These are phyloP conservation scores for Hylia prasina DNA, from an alignment of 2,113 vertebrate genomes.

Conservation along the genomic window DNA sequence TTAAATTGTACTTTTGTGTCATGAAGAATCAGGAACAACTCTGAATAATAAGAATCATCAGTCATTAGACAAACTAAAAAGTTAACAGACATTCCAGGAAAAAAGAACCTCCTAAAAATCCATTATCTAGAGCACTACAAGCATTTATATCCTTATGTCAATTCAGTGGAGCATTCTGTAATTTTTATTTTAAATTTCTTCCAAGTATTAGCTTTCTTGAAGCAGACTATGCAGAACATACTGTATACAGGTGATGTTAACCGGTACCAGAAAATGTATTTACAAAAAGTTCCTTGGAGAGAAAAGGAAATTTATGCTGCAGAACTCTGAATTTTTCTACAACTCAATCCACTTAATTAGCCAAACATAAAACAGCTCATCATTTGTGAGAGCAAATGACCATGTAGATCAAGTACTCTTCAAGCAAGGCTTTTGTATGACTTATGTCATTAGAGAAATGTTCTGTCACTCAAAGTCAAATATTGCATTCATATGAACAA, in stretches of 20 bases:
- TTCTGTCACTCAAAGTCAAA: neutral
- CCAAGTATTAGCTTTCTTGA: neutral
- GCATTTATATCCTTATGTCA: neutral
- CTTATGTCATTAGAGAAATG: neutral
- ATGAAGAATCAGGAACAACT: neutral
- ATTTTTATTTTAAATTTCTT: neutral
- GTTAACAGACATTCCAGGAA: neutral
- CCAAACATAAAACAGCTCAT: neutral
- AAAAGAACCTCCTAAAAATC: neutral
- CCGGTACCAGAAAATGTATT: neutral
- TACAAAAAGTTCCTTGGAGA: neutral
- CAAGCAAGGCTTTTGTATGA: neutral
- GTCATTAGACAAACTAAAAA: neutral
- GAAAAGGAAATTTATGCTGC: neutral
- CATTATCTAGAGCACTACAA: neutral
- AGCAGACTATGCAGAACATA: neutral
- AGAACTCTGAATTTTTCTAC: neutral
- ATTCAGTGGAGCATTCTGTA: neutral
- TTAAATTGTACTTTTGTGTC: neutral
- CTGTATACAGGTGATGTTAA: neutral
- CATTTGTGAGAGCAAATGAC: neutral
- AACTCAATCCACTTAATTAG: neutral
- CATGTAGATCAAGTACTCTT: neutral
- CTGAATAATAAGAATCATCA: neutral
- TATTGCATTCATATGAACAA: neutral